phyloP scores from a whole-genome alignment of 2,888 invertebrate species.

The Patella pellucida region DNA sequence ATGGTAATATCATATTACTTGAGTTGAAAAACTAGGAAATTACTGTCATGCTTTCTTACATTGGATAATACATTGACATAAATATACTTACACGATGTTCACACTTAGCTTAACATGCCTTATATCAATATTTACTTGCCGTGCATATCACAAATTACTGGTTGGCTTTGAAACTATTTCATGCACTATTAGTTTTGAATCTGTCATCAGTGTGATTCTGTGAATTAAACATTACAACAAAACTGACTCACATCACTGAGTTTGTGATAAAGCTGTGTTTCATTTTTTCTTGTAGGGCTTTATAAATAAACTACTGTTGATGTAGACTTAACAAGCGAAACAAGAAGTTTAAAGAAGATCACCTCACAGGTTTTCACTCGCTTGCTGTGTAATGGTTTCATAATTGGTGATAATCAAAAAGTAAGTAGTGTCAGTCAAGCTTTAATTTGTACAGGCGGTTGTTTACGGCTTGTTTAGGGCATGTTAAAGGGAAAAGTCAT shows the following conservation, averaged over 20 bases:
- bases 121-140: background rate
- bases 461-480: constrained; percentile 1
- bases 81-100: too few species aligned
- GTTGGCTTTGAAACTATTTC: background rate
- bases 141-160: constrained; percentile 5
- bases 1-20: constrained; percentile 5
- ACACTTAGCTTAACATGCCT: too few species aligned
- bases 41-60: constrained; percentile 2
- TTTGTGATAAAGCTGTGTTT: background rate
- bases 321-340: background rate
- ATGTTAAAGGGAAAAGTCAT: background rate
- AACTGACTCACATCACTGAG: constrained; percentile 4
- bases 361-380: background rate
- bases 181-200: constrained; percentile 10
- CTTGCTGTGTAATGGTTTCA: constrained; percentile 11
- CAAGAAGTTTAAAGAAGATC: background rate
- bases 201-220: background rate
- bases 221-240: constrained; percentile 5
- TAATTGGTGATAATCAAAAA: constrained; percentile 11
- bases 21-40: constrained; percentile 5
- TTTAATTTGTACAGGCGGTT: background rate
- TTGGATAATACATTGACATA: background rate
- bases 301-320: constrained; percentile 5
- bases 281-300: background rate
- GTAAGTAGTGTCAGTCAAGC: constrained; percentile 2